Evolutionary conservation across 2,888 invertebrate genomes (phyloP), one percentile per base, ranked within the genome.

Genomic region (Steromphala cineraria): DNA sequence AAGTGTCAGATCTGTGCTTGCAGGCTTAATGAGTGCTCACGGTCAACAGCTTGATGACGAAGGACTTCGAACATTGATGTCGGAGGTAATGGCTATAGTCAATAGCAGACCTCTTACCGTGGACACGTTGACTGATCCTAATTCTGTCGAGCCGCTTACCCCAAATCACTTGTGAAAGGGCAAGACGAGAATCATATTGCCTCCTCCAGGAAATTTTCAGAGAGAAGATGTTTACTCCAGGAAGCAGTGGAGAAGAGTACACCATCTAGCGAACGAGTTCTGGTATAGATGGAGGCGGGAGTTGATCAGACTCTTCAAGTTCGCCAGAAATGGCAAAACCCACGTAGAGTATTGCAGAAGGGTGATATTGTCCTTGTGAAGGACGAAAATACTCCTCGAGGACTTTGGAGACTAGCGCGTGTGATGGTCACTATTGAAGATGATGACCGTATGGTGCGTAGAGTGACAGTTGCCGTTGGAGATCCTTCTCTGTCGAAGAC

Each of bases 261-360:
- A 88, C 36, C 80, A 83, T 78, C 24, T 87, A 1, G 81, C 80
- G n/a, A 82, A 87, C 46, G 80, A 82, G 31, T 87, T 88, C 75
- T 88, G 86, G 87, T 10, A 19, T 52, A 77, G 87, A 10, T 88
- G 87, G 86, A 62, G 79, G 31, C 56, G 21, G 31, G 87, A 88
- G 53, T 86, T 80, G 28, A 87, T 0, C 79, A 79, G 21, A 82
- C 55, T 31, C 62, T 86, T 7, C 82, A 84, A 55, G 5, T 74
- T 7, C 55, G 86, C 28, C 55, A 67, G 28, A 87, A 86, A 40
- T 86, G 87, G 85, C 21, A 74, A 0, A 17, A 24, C 13, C 62
- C 75, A 1, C 36, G 36, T 19, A 53, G 85, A 67, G 83, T 84
- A 53, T 8, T 87, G 2, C 1, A n/a, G 8, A 71, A 79, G 19